Evolutionary conservation across 2,888 invertebrate species (phyloP).

Genomic region (Ichneumoninae sp.): DNA sequence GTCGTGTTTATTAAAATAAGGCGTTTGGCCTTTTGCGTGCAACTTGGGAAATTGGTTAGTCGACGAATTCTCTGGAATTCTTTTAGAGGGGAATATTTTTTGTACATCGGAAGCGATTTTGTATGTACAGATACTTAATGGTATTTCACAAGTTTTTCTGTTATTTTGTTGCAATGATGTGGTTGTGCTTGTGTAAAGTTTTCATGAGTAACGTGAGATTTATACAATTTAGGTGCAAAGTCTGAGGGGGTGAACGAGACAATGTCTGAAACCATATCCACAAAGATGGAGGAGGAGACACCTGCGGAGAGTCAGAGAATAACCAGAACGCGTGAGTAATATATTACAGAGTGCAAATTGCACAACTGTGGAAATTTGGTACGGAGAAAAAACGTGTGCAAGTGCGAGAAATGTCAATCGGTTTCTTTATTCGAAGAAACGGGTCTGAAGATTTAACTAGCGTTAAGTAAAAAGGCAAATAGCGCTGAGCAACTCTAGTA

Average conservation of each 20-base stretch:
- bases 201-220: neutral
- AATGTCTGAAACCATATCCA: constrained; percentile 48
- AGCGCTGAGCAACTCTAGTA: no score
- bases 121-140: no score
- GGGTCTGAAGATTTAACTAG: no score
- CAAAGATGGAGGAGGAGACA: constrained; percentile 50
- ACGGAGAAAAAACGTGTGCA: neutral
- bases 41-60: no score
- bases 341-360: neutral
- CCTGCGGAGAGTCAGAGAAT: constrained; percentile 52
- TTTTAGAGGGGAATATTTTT: no score
- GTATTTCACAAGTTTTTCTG: no score
- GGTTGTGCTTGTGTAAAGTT: neutral
- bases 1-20: neutral
- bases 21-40: no score
- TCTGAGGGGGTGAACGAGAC: constrained; percentile 61
- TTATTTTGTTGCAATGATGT: neutral
- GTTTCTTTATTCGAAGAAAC: no score
- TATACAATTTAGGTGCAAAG: constrained; percentile 59
- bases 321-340: constrained; percentile 63
- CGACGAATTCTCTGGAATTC: no score
- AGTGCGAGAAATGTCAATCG: no score
- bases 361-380: neutral
- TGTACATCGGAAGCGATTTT: no score
- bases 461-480: no score